phyloP scores from a whole-genome alignment of 2,888 invertebrate species.

The Crematogaster levior region DNA sequence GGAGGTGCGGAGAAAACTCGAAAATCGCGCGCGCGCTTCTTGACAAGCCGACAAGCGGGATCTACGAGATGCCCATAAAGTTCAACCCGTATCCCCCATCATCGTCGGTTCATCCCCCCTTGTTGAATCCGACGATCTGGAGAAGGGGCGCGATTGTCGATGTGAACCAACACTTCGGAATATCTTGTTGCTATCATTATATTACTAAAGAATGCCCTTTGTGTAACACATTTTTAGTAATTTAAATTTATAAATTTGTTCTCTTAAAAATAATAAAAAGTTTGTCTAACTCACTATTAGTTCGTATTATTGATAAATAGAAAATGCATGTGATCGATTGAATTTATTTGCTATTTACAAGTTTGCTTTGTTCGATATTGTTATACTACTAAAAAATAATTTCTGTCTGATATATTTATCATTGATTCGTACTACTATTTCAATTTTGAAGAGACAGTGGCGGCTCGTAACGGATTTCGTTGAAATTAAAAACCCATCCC shows the following conservation, averaged over 20 bases:
- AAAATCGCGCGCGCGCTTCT: slow-evolving; percentile 46
- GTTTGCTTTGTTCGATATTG: too few relatives aligned
- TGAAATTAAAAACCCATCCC: background rate
- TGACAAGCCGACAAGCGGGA: slow-evolving; percentile 34
- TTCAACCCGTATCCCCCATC: slow-evolving; percentile 29
- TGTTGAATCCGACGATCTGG: slow-evolving; percentile 21
- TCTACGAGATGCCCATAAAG: slow-evolving; percentile 34
- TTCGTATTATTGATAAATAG: background rate
- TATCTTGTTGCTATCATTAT: slow-evolving; percentile 5
- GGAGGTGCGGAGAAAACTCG: slow-evolving; percentile 15
- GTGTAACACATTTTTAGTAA: background rate
- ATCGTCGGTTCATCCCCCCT: slow-evolving; percentile 23
- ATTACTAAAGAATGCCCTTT: background rate
- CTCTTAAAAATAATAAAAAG: background rate
- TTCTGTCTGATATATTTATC: background rate
- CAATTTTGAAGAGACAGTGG: background rate
- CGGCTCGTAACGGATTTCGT: background rate
- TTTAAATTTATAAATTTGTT: background rate
- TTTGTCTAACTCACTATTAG: background rate
- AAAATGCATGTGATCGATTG: background rate
- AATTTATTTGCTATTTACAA: background rate
- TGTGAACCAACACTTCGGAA: background rate
- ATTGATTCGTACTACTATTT: background rate
- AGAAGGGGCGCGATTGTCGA: slow-evolving; percentile 31
- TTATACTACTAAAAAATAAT: background rate